Conservation (phyloP, 2,113 vertebrate species). For the Odocoileus virginianus region DNA sequence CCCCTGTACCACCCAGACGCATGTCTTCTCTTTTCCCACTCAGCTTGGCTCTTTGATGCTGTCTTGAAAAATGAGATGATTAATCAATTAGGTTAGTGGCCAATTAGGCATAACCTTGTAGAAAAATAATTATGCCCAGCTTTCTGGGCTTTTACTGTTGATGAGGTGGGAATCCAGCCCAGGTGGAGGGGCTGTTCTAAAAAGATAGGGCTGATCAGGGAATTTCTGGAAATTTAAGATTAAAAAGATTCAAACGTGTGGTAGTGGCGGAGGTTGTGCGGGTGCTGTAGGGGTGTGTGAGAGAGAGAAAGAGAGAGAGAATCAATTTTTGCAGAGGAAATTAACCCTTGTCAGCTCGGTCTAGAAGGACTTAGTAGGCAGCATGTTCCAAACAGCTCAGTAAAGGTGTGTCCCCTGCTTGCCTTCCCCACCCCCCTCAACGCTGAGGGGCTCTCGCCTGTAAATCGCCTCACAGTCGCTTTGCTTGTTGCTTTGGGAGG, state of each 20-base stretch:
- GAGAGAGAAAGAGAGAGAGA: background rate
- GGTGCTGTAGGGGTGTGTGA: background rate
- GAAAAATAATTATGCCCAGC: conserved; percentile 71
- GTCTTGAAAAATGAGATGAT: conserved; percentile 66
- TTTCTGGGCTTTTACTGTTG: conserved; percentile 50
- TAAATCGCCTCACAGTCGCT: background rate
- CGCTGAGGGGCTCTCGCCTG: background rate
- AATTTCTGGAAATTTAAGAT: conserved; percentile 59
- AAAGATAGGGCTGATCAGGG: conserved; percentile 28
- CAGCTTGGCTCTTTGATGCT: conserved; percentile 52
- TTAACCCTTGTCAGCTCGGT: conserved; percentile 48
- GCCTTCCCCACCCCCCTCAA: background rate
- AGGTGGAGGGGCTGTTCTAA: conserved; percentile 49
- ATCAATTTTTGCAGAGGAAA: conserved; percentile 7
- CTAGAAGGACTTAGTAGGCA: conserved; percentile 43
- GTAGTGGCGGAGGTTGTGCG: background rate
- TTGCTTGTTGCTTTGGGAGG: conserved; percentile 38
- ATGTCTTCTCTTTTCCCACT: background rate
- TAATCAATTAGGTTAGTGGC: conserved; percentile 78
- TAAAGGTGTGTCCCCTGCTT: conserved; percentile 55
- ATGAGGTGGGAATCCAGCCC: conserved; percentile 60
- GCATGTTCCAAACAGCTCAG: background rate
- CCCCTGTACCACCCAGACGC: background rate
- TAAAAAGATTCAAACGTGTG: conserved; percentile 48
- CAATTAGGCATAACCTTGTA: conserved; percentile 79